Conservation (phyloP, 2,888 invertebrate species). For the Homarus gammarus region DNA sequence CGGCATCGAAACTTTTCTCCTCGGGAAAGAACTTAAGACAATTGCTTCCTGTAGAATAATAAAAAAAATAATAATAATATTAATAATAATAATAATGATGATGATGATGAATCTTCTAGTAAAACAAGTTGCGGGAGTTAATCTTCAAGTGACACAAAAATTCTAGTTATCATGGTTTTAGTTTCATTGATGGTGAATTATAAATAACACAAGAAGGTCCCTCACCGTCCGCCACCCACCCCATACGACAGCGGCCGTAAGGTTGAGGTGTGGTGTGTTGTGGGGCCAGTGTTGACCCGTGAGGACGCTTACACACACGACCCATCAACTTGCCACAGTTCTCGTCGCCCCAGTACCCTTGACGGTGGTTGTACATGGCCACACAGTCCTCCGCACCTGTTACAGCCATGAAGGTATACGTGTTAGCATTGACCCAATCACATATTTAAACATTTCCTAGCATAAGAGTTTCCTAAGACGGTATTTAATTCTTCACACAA, state of each 20-base stretch:
- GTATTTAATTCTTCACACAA: neutral
- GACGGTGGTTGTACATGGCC: neutral
- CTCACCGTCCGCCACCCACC: constrained; percentile 48
- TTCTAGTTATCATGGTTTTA: neutral
- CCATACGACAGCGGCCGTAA: constrained; percentile 30
- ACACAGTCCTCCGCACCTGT: constrained; percentile 56
- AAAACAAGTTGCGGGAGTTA: neutral
- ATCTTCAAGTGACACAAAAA: neutral
- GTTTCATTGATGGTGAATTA: neutral
- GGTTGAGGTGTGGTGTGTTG: constrained; percentile 12
- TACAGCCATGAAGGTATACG: no score
- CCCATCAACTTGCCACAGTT: constrained; percentile 39
- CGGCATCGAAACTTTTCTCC: constrained; percentile 22
- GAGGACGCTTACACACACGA: constrained; percentile 38
- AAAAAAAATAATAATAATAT: neutral
- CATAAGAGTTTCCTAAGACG: neutral
- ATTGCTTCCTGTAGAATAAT: neutral
- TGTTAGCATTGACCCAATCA: no score
- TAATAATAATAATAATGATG: no score
- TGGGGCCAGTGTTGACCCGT: constrained; percentile 19
- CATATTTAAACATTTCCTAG: no score
- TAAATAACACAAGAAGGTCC: neutral
- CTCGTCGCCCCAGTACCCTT: constrained; percentile 45
- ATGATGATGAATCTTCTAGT: neutral
- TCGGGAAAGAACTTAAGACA: constrained; percentile 26